Evolutionary conservation across 1,140 invertebrate genomes (phyloP).

Genomic region (Psilanteris sp.): DNA sequence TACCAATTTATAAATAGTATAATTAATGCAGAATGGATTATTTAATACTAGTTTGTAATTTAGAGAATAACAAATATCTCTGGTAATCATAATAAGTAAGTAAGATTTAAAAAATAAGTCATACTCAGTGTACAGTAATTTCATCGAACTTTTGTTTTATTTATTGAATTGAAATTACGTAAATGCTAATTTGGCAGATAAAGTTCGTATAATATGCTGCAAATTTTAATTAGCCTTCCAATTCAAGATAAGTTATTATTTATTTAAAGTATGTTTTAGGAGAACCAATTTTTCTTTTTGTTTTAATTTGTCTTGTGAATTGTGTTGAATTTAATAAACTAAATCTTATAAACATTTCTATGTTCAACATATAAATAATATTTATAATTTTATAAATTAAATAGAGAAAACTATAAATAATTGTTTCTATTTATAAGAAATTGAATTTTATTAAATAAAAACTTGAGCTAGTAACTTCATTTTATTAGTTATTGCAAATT

Average conservation of each 20-base stretch:
- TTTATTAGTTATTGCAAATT: too few relatives aligned
- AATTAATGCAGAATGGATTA: slow-evolving; percentile 1
- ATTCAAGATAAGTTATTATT: slow-evolving; percentile 3
- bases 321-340: slow-evolving; percentile 1
- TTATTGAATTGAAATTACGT: slow-evolving; percentile 5
- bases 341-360: not conserved
- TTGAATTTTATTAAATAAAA: too few relatives aligned
- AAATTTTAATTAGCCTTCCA: slow-evolving; percentile 2
- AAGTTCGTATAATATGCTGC: slow-evolving; percentile 25
- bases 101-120: slow-evolving; percentile 8
- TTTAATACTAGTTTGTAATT: slow-evolving; percentile 15
- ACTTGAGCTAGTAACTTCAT: too few relatives aligned
- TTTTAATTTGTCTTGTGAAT: not conserved
- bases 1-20: slow-evolving; percentile 29
- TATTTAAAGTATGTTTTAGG: slow-evolving; percentile 17
- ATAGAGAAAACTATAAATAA: too few relatives aligned
- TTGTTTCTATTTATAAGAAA: too few relatives aligned
- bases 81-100: not conserved
- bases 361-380: not conserved
- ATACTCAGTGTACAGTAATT: not conserved
- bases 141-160: slow-evolving; percentile 10
- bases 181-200: slow-evolving; percentile 35
- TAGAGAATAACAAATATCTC: slow-evolving; percentile 13
- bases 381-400: not conserved
- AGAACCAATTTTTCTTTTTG: not conserved